phyloP scores from a whole-genome alignment of 30 jellyfish, hydroid and myxozoan genomes.

The Morbakka virulenta region DNA sequence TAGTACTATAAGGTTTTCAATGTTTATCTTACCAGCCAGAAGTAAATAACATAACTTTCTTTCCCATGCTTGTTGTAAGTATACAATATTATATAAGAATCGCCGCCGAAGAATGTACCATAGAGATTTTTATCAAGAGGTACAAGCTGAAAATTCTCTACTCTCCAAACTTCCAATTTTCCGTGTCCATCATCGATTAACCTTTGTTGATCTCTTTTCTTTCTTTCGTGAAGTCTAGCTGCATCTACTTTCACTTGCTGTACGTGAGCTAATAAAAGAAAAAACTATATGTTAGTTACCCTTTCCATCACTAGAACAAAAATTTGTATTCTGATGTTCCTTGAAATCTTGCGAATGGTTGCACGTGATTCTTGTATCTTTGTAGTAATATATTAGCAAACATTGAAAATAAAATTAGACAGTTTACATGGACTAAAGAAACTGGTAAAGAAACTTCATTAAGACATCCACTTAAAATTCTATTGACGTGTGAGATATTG shows the following conservation, averaged over 20 bases:
- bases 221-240: conserved; percentile 61
- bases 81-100: conserved; percentile 82
- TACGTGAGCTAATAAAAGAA: conserved; percentile 55
- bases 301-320: not conserved
- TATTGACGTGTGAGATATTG: too few species aligned
- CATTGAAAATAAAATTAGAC: too few species aligned
- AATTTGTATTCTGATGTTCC: too few species aligned
- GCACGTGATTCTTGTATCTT: too few species aligned
- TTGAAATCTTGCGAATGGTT: too few species aligned
- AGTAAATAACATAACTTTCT: conserved; percentile 73
- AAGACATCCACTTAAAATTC: too few species aligned
- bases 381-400: too few species aligned
- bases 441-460: too few species aligned
- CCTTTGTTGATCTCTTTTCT: conserved; percentile 68
- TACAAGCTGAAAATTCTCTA: conserved; percentile 80
- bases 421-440: too few species aligned
- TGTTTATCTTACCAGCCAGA: conserved; percentile 95
- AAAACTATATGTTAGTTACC: not conserved
- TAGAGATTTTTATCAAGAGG: conserved; percentile 65
- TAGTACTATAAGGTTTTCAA: too few species aligned
- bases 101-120: conserved; percentile 97
- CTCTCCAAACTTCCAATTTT: conserved; percentile 88
- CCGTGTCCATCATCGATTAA: conserved; percentile 94
- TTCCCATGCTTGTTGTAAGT: conserved; percentile 67
- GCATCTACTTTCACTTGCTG: conserved; percentile 89